Evolutionary conservation across 2,888 invertebrate species (phyloP).

Genomic region (Agelastica alni): DNA sequence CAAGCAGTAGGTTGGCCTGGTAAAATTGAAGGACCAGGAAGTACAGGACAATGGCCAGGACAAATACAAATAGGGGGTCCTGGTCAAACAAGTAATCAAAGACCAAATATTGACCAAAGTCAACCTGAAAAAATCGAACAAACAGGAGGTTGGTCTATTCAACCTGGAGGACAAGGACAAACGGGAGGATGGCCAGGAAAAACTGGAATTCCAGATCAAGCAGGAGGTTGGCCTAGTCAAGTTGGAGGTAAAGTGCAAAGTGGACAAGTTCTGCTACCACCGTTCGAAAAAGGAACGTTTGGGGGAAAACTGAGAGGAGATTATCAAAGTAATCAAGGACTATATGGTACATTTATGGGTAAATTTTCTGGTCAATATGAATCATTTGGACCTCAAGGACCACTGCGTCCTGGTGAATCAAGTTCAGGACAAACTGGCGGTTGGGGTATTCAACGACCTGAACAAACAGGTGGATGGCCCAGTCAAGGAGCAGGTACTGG

Average conservation of each 20-base stretch:
- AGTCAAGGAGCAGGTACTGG: neutral
- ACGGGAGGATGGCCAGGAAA: constrained; percentile 16
- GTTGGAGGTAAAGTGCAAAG: constrained; percentile 3
- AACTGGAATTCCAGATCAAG: constrained; percentile 23
- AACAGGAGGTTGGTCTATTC: constrained; percentile 13
- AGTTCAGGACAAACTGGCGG: constrained; percentile 18
- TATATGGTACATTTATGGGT: constrained; percentile 43
- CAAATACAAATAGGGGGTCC: constrained; percentile 29
- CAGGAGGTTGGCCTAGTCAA: constrained; percentile 12
- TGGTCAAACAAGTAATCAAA: constrained; percentile 15
- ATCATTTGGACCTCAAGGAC: constrained; percentile 20
- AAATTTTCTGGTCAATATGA: constrained; percentile 44
- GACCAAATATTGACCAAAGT: neutral
- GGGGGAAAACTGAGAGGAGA: constrained; percentile 41
- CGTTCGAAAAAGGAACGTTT: constrained; percentile 33
- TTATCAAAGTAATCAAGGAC: constrained; percentile 37
- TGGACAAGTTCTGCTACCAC: neutral
- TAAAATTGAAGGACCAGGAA: constrained; percentile 2
- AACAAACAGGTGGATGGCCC: constrained; percentile 1
- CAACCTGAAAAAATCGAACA: constrained; percentile 5
- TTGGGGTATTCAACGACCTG: neutral
- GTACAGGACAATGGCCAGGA: constrained; percentile 22
- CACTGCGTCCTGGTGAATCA: constrained; percentile 6
- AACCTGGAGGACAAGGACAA: constrained; percentile 17
- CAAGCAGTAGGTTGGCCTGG: constrained; percentile 8